A percentile compares a stretch with the other conserved stretches of the same genome.
Conservation (phyloP, 2,797 vertebrate genomes). For the Sebastes iracundus region DNA sequence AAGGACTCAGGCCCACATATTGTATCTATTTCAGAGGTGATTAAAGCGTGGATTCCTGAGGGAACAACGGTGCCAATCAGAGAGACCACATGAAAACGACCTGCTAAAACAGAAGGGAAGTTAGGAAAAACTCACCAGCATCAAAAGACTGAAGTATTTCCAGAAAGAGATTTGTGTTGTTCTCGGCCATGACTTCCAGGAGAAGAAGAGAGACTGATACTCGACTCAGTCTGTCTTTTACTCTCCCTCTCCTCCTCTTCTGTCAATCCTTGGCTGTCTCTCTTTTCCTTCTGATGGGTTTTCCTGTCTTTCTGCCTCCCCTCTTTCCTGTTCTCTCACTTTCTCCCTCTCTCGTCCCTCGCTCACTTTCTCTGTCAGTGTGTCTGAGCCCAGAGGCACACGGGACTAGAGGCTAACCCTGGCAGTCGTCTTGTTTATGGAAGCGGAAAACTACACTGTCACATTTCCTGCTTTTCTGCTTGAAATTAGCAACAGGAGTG, state of each 20-base stretch:
- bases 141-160: conserved; percentile 88
- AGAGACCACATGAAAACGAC: conserved; percentile 54
- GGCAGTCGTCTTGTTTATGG: conserved; percentile 87
- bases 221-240: conserved; percentile 29
- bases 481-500: conserved; percentile 91
- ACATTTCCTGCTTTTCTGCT: conserved; percentile 96
- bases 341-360: conserved; percentile 51
- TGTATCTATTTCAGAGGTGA: conserved; percentile 15
- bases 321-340: conserved; percentile 68
- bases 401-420: conserved; percentile 73
- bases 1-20: conserved; percentile 4
- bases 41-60: conserved; percentile 49
- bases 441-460: conserved; percentile 94
- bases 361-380: conserved; percentile 59
- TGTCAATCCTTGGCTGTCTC: conserved; percentile 50
- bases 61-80: conserved; percentile 34
- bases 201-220: conserved; percentile 62
- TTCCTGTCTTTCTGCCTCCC: conserved; percentile 67
- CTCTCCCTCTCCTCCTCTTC: conserved; percentile 29
- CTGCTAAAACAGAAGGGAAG: conserved; percentile 38
- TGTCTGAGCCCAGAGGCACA: conserved; percentile 67
- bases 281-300: conserved; percentile 60
- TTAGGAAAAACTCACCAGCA: conserved; percentile 87
- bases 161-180: conserved; percentile 83
- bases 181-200: conserved; percentile 89